phyloP scores from a whole-genome alignment of 2,797 vertebrate genomes.

The Potorous gilbertii region DNA sequence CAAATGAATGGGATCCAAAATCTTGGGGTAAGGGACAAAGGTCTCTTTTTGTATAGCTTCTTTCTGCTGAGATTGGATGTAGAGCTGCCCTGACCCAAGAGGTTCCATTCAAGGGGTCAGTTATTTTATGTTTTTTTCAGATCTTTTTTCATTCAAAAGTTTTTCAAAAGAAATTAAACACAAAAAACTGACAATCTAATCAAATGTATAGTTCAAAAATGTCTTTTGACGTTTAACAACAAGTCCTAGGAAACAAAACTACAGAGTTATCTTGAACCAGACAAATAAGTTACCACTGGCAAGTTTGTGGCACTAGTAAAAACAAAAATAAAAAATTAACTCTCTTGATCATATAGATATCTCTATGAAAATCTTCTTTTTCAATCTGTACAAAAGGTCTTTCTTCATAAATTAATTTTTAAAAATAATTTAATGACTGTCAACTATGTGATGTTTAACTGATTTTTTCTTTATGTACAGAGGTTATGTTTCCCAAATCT shows the following conservation, averaged over 20 bases:
- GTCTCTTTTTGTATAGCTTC: too few relatives aligned
- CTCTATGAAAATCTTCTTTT: conserved; percentile 98
- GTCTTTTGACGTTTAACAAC: conserved; percentile 94
- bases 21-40: too few relatives aligned
- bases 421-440: conserved; percentile 99
- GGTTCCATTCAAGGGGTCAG: too few relatives aligned
- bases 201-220: conserved; percentile 94
- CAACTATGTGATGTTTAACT: conserved; percentile 95
- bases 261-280: conserved; percentile 94
- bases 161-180: conserved; percentile 95
- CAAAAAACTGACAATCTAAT: conserved; percentile 96
- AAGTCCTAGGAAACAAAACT: conserved; percentile 95
- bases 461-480: conserved; percentile 92
- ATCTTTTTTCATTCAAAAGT: conserved; percentile 96
- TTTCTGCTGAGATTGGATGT: too few relatives aligned
- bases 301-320: conserved; percentile 95
- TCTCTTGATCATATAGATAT: conserved; percentile 97
- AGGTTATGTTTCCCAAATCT: conserved; percentile 93
- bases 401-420: conserved; percentile 99
- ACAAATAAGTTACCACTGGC: conserved; percentile 97
- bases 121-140: conserved; percentile 62
- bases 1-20: too few relatives aligned
- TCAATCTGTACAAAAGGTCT: conserved; percentile 99
- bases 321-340: conserved; percentile 95
- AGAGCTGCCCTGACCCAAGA: too few relatives aligned